These are phyloP conservation scores for Craniophora ligustri DNA, from an alignment of 2,888 invertebrate genomes.

Conservation along the genomic window DNA sequence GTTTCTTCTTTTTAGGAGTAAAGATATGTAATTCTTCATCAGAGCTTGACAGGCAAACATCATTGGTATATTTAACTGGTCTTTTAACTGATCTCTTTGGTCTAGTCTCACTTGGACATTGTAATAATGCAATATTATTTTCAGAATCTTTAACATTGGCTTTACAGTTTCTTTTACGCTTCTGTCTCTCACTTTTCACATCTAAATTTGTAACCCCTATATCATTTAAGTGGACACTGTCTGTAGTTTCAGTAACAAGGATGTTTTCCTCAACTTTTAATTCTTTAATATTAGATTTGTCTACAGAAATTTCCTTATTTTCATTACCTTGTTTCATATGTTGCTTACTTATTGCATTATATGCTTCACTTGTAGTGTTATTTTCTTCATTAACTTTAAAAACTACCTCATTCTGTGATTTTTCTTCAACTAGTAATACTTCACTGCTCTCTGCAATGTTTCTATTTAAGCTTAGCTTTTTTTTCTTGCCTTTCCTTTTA, in stretches of 20 bases:
- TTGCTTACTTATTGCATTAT: not conserved
- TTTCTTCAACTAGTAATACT: conserved; percentile 10
- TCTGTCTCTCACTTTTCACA: conserved; percentile 38
- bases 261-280: conserved; percentile 5
- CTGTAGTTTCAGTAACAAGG: not conserved
- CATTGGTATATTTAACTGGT: conserved; percentile 78
- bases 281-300: not conserved
- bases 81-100: conserved; percentile 77
- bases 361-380: conserved; percentile 15
- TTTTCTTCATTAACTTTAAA: conserved; percentile 10
- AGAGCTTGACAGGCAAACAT: conserved; percentile 70
- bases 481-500: conserved; percentile 70
- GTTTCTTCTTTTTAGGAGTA: conserved; percentile 78
- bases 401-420: not conserved
- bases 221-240: not conserved
- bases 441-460: conserved; percentile 30
- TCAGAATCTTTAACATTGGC: conserved; percentile 10
- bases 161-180: conserved; percentile 38
- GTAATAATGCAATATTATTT: conserved; percentile 4
- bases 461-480: conserved; percentile 62
- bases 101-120: conserved; percentile 60
- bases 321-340: not conserved
- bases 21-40: conserved; percentile 83
- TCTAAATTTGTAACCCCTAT: conserved; percentile 3
- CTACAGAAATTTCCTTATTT: conserved; percentile 1